Percentiles rank a stretch among this genome's conserved stretches.
These are phyloP conservation scores for Protosalanx chinensis DNA, from an alignment of 2,797 vertebrate species.

Conservation along the genomic window DNA sequence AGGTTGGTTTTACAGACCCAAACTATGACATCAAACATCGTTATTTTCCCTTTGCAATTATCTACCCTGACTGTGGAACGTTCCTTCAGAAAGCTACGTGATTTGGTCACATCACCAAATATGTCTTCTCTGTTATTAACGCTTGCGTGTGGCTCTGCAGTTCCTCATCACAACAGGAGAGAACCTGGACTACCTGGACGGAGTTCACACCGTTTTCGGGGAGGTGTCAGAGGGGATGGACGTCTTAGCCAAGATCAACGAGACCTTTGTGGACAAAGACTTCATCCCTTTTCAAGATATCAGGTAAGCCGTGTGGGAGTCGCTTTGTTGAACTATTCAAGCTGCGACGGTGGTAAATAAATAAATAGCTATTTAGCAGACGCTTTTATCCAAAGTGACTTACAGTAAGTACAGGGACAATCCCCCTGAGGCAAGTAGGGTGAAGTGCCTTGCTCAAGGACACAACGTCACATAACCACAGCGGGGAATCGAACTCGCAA, in stretches of 20 bases:
- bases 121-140: neutral
- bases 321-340: neutral
- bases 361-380: no score
- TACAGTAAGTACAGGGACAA: no score
- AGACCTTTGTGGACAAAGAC: conserved; percentile 92
- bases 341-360: no score
- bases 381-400: no score
- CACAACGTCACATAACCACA: no score
- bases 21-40: neutral
- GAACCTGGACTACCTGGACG: conserved; percentile 91
- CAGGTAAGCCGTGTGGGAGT: conserved; percentile 70
- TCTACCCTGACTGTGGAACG: neutral
- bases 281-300: conserved; percentile 96
- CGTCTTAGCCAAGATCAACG: conserved; percentile 88
- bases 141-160: conserved; percentile 47
- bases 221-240: conserved; percentile 95
- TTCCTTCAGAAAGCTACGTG: neutral
- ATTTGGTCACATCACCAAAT: neutral
- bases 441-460: no score
- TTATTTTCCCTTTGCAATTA: no score
- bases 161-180: conserved; percentile 93
- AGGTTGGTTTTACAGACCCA: conserved; percentile 69
- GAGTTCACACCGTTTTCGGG: conserved; percentile 94
- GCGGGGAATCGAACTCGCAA: no score
- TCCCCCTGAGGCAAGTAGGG: no score